Conservation (phyloP, 2,888 invertebrate species). For the Trimorus sp. region DNA sequence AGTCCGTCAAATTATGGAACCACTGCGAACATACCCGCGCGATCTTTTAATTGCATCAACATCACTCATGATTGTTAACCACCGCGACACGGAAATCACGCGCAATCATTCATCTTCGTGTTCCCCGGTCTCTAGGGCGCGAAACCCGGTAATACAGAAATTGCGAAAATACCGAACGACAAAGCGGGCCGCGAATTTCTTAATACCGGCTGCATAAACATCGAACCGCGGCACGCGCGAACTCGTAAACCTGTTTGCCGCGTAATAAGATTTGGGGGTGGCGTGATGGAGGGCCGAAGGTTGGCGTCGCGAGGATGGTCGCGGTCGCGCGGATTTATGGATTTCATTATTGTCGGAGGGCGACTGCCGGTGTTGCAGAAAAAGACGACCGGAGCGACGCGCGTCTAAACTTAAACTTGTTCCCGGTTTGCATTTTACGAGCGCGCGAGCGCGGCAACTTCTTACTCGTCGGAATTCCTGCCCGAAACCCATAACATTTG, state of each 20-base stretch:
- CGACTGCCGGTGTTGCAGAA: conserved; percentile 42
- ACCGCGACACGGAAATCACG: too few relatives aligned
- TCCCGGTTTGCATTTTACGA: conserved; percentile 81
- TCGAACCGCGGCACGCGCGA: conserved; percentile 44
- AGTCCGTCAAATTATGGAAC: too few relatives aligned
- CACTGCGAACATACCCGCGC: too few relatives aligned
- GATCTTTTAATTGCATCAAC: too few relatives aligned
- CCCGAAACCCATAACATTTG: conserved; percentile 73
- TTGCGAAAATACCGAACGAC: conserved; percentile 3
- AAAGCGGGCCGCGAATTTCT: conserved; percentile 21
- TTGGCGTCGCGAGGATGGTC: conserved; percentile 59
- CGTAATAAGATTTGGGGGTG: conserved; percentile 71
- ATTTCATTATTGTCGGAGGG: conserved; percentile 85
- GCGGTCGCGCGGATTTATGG: conserved; percentile 84
- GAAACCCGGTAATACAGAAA: background rate
- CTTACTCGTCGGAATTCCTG: conserved; percentile 73
- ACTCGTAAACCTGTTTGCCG: conserved; percentile 71
- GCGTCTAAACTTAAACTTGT: conserved; percentile 78
- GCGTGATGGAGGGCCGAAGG: conserved; percentile 55
- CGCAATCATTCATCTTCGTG: too few relatives aligned
- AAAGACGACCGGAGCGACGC: conserved; percentile 36
- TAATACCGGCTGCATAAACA: conserved; percentile 41
- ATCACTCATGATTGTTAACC: too few relatives aligned
- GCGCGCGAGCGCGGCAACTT: conserved; percentile 71
- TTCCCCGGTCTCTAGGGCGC: too few relatives aligned